Evolutionary conservation across 2,797 vertebrate genomes (phyloP).

Genomic region (Cyclopterus lumpus): DNA sequence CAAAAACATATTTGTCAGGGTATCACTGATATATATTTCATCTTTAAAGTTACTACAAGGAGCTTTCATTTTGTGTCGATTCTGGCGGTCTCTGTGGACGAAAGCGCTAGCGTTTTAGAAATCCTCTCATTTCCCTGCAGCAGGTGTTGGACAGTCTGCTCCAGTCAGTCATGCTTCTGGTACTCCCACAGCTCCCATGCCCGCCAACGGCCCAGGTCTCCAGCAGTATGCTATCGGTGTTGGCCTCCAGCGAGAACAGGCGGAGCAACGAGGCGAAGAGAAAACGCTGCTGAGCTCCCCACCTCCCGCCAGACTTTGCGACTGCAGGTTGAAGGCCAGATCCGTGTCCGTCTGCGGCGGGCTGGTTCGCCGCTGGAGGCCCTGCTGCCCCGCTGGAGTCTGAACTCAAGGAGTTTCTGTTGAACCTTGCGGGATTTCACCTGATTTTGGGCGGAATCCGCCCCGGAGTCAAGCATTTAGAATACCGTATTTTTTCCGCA

Average conservation of each 20-base stretch:
- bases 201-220: background rate
- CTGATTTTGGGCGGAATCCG: background rate
- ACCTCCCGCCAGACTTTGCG: background rate
- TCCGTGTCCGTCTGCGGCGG: background rate
- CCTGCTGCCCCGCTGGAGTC: too few species aligned
- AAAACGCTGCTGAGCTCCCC: background rate
- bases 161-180: too few species aligned
- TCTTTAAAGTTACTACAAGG: background rate
- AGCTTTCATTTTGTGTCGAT: background rate
- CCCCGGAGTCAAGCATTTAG: background rate
- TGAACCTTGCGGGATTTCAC: background rate
- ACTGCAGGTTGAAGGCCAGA: background rate
- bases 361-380: background rate
- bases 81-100: background rate
- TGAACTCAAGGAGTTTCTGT: background rate
- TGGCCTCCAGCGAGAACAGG: background rate
- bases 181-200: too few species aligned
- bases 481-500: too few species aligned
- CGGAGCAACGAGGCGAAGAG: background rate
- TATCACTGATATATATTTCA: slow-evolving; percentile 13
- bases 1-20: slow-evolving; percentile 22
- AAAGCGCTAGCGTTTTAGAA: background rate
- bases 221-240: background rate
- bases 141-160: background rate
- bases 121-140: background rate